phyloP scores from a whole-genome alignment of 1,140 invertebrate species.

The Coenobita brevimanus region DNA sequence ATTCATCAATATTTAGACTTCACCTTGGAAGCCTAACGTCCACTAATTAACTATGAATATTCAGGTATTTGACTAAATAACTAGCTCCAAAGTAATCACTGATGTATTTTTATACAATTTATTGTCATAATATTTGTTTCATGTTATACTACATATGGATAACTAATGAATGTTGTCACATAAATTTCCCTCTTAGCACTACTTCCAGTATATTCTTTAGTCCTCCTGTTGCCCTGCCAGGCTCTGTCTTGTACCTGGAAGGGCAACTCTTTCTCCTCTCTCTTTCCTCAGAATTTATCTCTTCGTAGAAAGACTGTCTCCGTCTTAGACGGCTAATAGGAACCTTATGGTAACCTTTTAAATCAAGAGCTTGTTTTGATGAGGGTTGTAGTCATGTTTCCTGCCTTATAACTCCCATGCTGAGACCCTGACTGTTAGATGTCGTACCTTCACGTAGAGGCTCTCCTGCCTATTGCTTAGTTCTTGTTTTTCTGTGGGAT shows the following conservation, averaged over 20 bases:
- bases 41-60: slow-evolving; percentile 64
- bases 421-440: slow-evolving; percentile 58
- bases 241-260: neutral
- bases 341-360: slow-evolving; percentile 9
- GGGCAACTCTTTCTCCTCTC: slow-evolving; percentile 2
- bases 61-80: slow-evolving; percentile 65
- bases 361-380: slow-evolving; percentile 37
- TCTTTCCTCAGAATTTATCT: neutral
- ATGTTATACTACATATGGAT: slow-evolving; percentile 57
- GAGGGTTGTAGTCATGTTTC: slow-evolving; percentile 58
- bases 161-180: slow-evolving; percentile 57
- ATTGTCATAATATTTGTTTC: slow-evolving; percentile 66
- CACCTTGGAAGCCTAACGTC: slow-evolving; percentile 55
- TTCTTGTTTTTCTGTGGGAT: slow-evolving; percentile 51
- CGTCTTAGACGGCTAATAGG: slow-evolving; percentile 8
- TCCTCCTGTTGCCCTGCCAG: slow-evolving; percentile 20
- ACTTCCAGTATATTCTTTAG: slow-evolving; percentile 39
- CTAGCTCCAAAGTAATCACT: slow-evolving; percentile 65
- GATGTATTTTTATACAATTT: slow-evolving; percentile 66
- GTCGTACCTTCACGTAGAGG: slow-evolving; percentile 59
- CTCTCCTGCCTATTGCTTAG: slow-evolving; percentile 59
- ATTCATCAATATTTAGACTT: slow-evolving; percentile 61
- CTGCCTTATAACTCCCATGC: slow-evolving; percentile 62
- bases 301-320: neutral
- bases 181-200: slow-evolving; percentile 29